Base-by-base conservation (phyloP, 1,140 invertebrate genomes). In the Bradysia coprophila region DNA sequence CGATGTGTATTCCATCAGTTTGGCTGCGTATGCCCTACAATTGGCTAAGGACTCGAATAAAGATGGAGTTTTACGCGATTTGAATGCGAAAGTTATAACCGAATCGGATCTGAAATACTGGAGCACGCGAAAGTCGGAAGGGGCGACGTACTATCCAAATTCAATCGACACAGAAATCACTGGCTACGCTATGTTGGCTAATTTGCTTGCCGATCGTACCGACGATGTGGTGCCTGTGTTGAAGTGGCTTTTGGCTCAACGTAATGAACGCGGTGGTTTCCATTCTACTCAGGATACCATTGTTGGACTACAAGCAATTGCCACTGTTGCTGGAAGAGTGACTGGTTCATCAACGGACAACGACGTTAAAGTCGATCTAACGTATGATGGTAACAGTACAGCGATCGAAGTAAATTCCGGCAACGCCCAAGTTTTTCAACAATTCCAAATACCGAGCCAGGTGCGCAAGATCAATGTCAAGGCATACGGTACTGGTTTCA, bases 251-350 rank as follows among this genome's bases (percentile, higher is more conserved):
- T 71, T 79, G 4, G 65, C 70, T 22, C 76, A 87, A 53, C 64
- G 80, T 42, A 89, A 87, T 59, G 67, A 71, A 34, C 62, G 74
- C 22, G 85, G 85, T 21, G 85, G 85, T 11, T 88, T 85, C 51
- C 66, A 72, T 1, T 82, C 79, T 10, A 76, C 76, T 0, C 73
- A 78, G 54, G 79, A 81, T 46, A 81, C 78, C 0, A 67, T 75
- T 2, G 57, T 79, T 1, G 78, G 72, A 3, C 52, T 81, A 15
- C 69, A 77, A 44, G 76, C 77, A 0, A 52, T 81, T 1, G 71
- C 83, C 2, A 69, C 73, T 49, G 69, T 84, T 41, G 78, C 79
- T 21, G 71, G 78, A 51, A n/a, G n/a, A n/a, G n/a, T n/a, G n/a
- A n/a, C n/a, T n/a, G n/a, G n/a, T n/a, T n/a, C 23, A 52, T 49